Evolutionary conservation across 2,113 vertebrate genomes (phyloP), one percentile per base, ranked within the genome.

Genomic region (Hippopotamus amphibius): DNA sequence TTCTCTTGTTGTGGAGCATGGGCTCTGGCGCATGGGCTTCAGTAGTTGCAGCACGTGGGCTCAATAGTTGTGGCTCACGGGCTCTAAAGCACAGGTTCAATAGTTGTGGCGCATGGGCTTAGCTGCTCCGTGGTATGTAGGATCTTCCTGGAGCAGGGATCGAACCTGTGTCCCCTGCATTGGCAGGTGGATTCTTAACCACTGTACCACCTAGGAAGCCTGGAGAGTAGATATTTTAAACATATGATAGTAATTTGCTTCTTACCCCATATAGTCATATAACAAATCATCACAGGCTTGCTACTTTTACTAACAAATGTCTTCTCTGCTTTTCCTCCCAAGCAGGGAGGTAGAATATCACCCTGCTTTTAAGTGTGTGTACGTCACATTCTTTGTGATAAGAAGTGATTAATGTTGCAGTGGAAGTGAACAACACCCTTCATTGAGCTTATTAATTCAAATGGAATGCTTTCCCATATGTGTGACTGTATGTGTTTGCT

Each of bases 391-490:
- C 82, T 95, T 97, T 86, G 95, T 93, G 66, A 93, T 68, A 90
- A 85, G 63, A 86, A 95, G 77, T 93, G 59, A 96, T 95, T 97
- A 94, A 97, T 48, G 14, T 7, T 76, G 3, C 57, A 57, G 7
- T 79, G 7, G 33, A 84, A 91, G 30, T n/a, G 71, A 96, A 98
- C 83, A 77, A 90, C 22, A 72, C 12, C 16, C 74, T 98, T 97
- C 79, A 57, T 63, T 95, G 93, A 96, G 86, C 97, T 96, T 57
- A 83, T 65, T 97, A 96, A 96, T 92, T 98, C 71, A 95, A 97
- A 94, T 97, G 74, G 94, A 97, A 97, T 88, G 43, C 37, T 90
- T 93, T 98, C 96, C 66, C 74, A 94, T 37, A 10, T 61, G 85
- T 96, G 95, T 93, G 95, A 96, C 80, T 95, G 4, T 2, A 46